Conservation (phyloP, 2,797 vertebrate species). For the Lophius americanus region DNA sequence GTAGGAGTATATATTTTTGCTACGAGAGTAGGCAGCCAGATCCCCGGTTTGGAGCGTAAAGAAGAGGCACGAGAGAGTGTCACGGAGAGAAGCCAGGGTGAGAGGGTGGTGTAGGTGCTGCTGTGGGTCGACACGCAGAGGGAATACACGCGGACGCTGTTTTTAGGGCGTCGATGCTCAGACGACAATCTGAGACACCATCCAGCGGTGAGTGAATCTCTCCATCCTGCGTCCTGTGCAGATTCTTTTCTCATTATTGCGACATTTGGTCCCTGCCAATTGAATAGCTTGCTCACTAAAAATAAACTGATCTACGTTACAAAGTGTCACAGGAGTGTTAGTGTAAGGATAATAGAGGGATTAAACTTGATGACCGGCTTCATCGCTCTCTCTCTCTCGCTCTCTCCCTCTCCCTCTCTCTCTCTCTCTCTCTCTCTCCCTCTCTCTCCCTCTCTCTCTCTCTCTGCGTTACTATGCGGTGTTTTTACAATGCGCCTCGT, state of each 20-base stretch:
- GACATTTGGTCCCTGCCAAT: too few species aligned
- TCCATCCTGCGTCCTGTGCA: conserved; percentile 5
- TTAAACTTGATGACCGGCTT: neutral
- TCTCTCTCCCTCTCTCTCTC: too few species aligned
- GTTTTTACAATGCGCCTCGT: too few species aligned
- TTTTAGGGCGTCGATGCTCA: conserved; percentile 25
- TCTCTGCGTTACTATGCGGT: too few species aligned
- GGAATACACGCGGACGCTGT: neutral
- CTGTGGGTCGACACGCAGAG: neutral
- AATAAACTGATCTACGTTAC: too few species aligned
- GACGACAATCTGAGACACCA: conserved; percentile 6
- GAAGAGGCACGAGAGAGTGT: conserved; percentile 51
- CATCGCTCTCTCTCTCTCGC: too few species aligned
- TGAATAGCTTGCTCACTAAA: too few species aligned
- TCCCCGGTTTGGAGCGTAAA: conserved; percentile 64
- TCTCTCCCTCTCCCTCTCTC: too few species aligned
- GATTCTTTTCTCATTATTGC: too few species aligned
- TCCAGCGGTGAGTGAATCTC: conserved; percentile 56
- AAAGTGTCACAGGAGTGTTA: too few species aligned
- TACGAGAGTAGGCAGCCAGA: conserved; percentile 30
- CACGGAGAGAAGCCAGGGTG: conserved; percentile 16
- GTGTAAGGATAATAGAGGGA: too few species aligned
- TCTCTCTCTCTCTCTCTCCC: too few species aligned
- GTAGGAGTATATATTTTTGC: conserved; percentile 10
- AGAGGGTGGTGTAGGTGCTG: conserved; percentile 10